Base-by-base conservation (phyloP, 2,888 invertebrate genomes). In the Chalcosyrphus nemorum region DNA sequence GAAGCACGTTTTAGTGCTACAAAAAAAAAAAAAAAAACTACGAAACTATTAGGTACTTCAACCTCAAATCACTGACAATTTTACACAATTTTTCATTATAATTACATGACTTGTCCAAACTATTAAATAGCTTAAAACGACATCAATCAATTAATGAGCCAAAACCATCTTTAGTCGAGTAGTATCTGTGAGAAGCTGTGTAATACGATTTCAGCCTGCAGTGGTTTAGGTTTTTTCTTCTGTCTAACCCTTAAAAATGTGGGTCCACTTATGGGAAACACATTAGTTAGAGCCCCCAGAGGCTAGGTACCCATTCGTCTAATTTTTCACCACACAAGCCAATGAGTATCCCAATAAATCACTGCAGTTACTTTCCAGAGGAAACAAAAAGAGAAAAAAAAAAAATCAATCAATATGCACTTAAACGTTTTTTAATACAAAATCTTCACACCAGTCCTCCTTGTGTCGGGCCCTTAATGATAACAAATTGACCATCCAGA, bases 391-490 rank as follows among this genome's bases (percentile, higher is more conserved):
- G 13, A 24, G 15, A 24, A 43, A 15, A 38, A 61, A 47, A 71
- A 57, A 52, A 43, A 61, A 24, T 32, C 7, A 29, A 84, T 84
- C 84, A 70, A 84, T 77, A 45, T 74, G 72, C 38, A 74, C 43
- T 80, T 84, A 84, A 84, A 70, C 80, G 80, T n/a, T 84, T 84
- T 84, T 80, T 84, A 84, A 84, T 84, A 84, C 74, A 35, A 70
- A 74, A 84, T 80, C 66, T 84, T 63, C 74, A 84, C 84, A 84
- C 84, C 41, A 38, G 38, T n/a, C 54, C 68, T n/a, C n/a, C n/a
- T n/a, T n/a, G n/a, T n/a, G n/a, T n/a, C n/a, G n/a, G 41, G 70
- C 74, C 84, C 80, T 84, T 80, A 84, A 84, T 84, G 84, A 84
- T 84, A 84, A 84, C 80, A 84, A 84, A 84, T 84, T 84, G 80